Base-by-base conservation (phyloP, 2,113 vertebrate species). In the Otolemur garnettii region DNA sequence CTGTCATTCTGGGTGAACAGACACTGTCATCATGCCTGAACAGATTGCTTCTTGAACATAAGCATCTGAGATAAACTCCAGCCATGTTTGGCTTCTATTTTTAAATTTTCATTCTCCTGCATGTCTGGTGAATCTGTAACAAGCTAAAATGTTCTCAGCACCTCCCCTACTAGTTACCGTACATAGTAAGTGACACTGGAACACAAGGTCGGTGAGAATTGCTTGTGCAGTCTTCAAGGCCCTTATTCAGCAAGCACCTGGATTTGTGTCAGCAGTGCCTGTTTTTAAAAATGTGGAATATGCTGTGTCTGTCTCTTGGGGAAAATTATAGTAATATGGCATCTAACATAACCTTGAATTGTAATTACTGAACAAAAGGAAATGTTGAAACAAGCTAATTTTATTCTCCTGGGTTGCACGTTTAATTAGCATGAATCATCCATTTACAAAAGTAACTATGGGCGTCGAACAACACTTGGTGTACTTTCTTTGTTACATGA, bases 351-450 rank as follows among this genome's bases (percentile, higher is more conserved):
- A 91, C 96, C 97, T 97, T 83, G 60, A 24, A 93, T 94, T 97
- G 85, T 93, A 97, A 71, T 95, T 92, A 78, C 88, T 83, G 74
- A 98, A 81, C 78, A 95, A 94, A 96, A 97, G 95, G 91, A 95
- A 95, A 94, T 88, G 64, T 96, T 80, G 95, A 97, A 97, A 97
- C 82, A 97, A 97, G 95, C 60, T 90, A 69, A 90, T 95, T 94
- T 96, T 97, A 74, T 93, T 97, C 92, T 90, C 87, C 33, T 96
- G 89, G 91, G 91, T 95, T 94, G 72, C 66, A 64, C 35, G 8
- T 26, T 96, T 97, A 97, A 96, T 92, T 97, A 96, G 30, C 42
- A 90, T 96, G 82, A 94, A 95, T 94, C 97, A 92, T 86, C 91
- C 8, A 2, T 66, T 98, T 33, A 53, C 9, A n/a, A 85, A 81